Evolutionary conservation across 2,888 invertebrate species (phyloP), one percentile per base, ranked within the genome.

Genomic region (Scaptomyza caliginosa): DNA sequence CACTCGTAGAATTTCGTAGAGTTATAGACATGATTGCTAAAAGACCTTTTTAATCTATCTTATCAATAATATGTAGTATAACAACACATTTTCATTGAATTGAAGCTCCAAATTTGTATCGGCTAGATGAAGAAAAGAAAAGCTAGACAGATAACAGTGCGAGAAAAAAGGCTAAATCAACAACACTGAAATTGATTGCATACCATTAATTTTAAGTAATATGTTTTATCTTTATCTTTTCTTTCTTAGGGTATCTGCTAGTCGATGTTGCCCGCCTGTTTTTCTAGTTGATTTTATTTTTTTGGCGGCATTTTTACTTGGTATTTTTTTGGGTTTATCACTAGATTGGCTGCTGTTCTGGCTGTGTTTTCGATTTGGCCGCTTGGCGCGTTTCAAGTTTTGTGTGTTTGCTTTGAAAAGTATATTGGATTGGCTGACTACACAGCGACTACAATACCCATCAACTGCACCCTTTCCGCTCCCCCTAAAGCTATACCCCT

Each of bases 391-490:
- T 54, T 80, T 85, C 77, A 79, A 82, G 74, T 70, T 73, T 57
- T 68, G 68, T 68, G 68, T 87, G 86, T 87, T 83, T 83, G 77
- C 83, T 83, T 83, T 86, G 66, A 80, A 83, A 80, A 83, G 86
- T 87, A 82, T 83, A 83, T 88, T 83, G 84, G 88, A 87, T 83
- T 83, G 86, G 65, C 80, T 65, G 32, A 36, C 56, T 55, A 40
- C 42, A 30, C 21, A n/a, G 1, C 16, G 10, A 13, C 7, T 2
- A 4, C 4, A 2, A 10, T 19, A 13, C 45, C 19, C 16, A 38
- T 38, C 16, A 38, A 16, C 17, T 3, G 1, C 19, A 19, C 17
- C 24, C 5, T 7, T 2, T n/a, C 7, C 16, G 3, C 8, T 2
- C 0, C 11, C 21, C 19, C 42, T 10, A 4, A 8, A 26, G 16